Evolutionary conservation across 2,113 vertebrate genomes (phyloP), one percentile per base, ranked within the genome.

Genomic region (Perognathus longimembris): DNA sequence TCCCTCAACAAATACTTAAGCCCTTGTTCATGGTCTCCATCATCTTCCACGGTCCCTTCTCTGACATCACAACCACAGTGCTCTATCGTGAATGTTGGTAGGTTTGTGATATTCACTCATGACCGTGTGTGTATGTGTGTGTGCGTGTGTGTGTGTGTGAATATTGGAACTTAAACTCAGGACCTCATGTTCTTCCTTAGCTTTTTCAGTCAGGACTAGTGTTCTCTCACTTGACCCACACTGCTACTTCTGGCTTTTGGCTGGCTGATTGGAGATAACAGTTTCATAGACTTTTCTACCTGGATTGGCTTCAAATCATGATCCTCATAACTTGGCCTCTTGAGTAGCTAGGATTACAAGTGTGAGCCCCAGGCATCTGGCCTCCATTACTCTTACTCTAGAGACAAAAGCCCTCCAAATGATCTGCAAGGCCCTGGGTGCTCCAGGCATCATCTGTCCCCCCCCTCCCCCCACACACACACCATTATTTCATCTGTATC

Each of bases 31-130:
- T 2, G 42, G 71, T 83, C 61, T 78, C 20, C 24, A 26, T 1
- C 0, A 0, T 26, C 71, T n/a, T n/a, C 32, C 4, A 14, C 15
- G 32, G 36, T 5, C 32, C 84, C 18, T 0, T 7, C 42, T 45
- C 69, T 63, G 18, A 30, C 36, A 45, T 81, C 70, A 5, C 8
- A 78, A 57, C 64, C 74, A 42, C 36, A 81, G 9, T 0, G 15
- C 26, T 28, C 64, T 36, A 69, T 63, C 40, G 73, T 38, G 42
- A 77, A 22, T 54, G 32, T 20, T 69, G 64, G 1, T 54, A 26
- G 18, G 59, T 45, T 21, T 17, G 0, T 34, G 42, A 40, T 34
- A 54, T 17, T 17, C 50, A 2, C 67, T 18, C 17, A 0, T 57
- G 64, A 45, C 66, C 17, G 50, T 54, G 50, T 54, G 50, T 54